Conservation (phyloP, 2,113 vertebrate species). For the Ciconia boyciana region DNA sequence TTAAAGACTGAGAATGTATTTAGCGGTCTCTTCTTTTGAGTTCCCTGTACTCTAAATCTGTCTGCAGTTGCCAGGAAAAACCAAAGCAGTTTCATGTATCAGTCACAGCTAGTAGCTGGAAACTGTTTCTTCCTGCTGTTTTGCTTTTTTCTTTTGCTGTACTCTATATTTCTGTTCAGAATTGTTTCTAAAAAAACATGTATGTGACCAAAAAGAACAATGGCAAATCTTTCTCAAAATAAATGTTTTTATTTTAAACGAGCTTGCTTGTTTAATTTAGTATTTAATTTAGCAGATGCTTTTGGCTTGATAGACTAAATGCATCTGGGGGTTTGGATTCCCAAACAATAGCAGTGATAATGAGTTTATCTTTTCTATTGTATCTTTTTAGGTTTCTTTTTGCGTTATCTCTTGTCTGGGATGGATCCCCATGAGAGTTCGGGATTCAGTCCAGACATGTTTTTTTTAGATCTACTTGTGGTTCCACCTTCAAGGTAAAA, state of each 20-base stretch:
- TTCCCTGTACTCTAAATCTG: neutral
- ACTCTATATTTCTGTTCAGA: neutral
- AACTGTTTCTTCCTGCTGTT: neutral
- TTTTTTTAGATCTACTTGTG: conserved; percentile 91
- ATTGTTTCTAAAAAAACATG: neutral
- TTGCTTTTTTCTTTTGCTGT: neutral
- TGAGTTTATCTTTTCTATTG: neutral
- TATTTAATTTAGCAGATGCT: neutral
- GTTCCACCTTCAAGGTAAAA: conserved; percentile 91
- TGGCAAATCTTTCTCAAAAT: neutral
- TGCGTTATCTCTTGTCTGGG: conserved; percentile 86
- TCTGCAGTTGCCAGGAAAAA: neutral
- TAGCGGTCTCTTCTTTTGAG: neutral
- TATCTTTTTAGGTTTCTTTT: conserved; percentile 84
- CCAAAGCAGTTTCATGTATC: neutral
- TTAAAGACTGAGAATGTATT: neutral
- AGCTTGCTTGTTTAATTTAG: neutral
- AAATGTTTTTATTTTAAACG: neutral
- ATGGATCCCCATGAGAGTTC: conserved; percentile 56
- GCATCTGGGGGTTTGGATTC: neutral
- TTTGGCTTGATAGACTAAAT: neutral
- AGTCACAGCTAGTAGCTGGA: neutral
- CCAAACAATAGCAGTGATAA: neutral
- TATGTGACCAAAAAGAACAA: neutral
- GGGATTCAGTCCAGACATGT: conserved; percentile 79